Evolutionary conservation across 37 sponge, comb jelly and placozoan genomes (phyloP).

Genomic region (Amphimedon queenslandica): DNA sequence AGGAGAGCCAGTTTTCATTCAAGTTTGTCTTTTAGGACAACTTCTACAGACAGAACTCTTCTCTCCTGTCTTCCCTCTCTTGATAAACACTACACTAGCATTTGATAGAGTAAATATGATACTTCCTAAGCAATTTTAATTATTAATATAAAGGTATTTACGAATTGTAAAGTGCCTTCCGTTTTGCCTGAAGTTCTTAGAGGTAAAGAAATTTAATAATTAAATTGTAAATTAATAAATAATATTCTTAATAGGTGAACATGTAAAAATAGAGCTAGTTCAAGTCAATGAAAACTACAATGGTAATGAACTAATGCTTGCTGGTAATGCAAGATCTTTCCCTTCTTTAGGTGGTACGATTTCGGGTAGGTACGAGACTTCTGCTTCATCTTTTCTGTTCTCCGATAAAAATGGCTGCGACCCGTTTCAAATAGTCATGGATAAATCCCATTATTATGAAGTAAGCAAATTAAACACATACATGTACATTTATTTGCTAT

Average conservation of each 20-base stretch:
- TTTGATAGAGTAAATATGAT: slow-evolving; percentile 63
- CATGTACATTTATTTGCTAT: no score
- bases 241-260: slow-evolving; percentile 47
- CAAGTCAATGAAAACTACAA: slow-evolving; percentile 54
- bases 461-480: no score
- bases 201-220: slow-evolving; percentile 24
- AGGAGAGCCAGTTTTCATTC: slow-evolving; percentile 62
- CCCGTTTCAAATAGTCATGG: no score
- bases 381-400: slow-evolving; percentile 60
- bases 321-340: background rate
- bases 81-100: slow-evolving; percentile 32
- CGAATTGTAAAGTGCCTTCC: slow-evolving; percentile 62
- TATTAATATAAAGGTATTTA: slow-evolving; percentile 44
- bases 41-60: slow-evolving; percentile 57
- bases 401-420: slow-evolving; percentile 21
- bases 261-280: slow-evolving; percentile 71
- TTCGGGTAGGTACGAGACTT: slow-evolving; percentile 60
- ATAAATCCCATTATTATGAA: no score
- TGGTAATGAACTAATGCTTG: slow-evolving; percentile 20
- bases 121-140: background rate
- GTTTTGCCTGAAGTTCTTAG: slow-evolving; percentile 61
- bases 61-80: slow-evolving; percentile 60
- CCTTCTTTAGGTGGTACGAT: slow-evolving; percentile 63
- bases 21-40: slow-evolving; percentile 73
- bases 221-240: background rate